Evolutionary conservation across 2,888 invertebrate species (phyloP), one percentile per base, ranked within the genome.

Genomic region (Abscondita cerata): DNA sequence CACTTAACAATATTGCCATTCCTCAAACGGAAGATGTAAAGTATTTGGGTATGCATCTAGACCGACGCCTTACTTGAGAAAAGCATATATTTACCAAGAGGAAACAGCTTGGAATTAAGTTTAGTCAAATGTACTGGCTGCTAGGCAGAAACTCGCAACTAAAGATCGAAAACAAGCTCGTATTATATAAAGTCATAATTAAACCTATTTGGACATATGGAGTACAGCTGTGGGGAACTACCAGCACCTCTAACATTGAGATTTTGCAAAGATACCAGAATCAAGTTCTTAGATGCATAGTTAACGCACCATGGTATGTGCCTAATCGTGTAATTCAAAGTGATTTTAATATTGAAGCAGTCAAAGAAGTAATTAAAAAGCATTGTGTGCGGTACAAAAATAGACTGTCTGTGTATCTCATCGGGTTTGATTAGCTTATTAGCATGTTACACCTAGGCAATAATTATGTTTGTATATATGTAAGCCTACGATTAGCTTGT

Each of bases 161-260:
- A 33, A 33, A 13, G 2, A 19, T 52, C 6, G 20, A 40, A 13
- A 20, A n/a, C 31, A 53, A 53, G 44, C 41, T 44, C 16, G 5
- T 38, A 38, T 36, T 36, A 4, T 36, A 36, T 13, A 36, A 36
- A 36, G 12, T n/a, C 12, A 9, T 2, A 4, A 36, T 36, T 12
- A 36, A 36, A 13, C 36, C 36, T 12, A 36, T 36, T 8, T n/a
- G 33, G 38, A 11, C 52, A 6, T 52, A 52, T 19, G 38, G 38
- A 11, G 38, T 36, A n/a, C 52, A 34, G 34, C 38, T 33, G 15
- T 16, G 38, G n/a, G 36, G 36, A 12, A 52, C 52, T 18, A 38
- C 52, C 13, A 50, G 12, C 19, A 57, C 50, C 16, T 57, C 33
- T 15, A 50, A 57, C 36, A 19, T 57, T 4, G 44, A 44, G 38